A percentile compares a stretch with the other conserved stretches of the same genome.
These are phyloP conservation scores for Andrena haemorrhoa DNA, from an alignment of 2,888 invertebrate genomes.

Conservation along the genomic window DNA sequence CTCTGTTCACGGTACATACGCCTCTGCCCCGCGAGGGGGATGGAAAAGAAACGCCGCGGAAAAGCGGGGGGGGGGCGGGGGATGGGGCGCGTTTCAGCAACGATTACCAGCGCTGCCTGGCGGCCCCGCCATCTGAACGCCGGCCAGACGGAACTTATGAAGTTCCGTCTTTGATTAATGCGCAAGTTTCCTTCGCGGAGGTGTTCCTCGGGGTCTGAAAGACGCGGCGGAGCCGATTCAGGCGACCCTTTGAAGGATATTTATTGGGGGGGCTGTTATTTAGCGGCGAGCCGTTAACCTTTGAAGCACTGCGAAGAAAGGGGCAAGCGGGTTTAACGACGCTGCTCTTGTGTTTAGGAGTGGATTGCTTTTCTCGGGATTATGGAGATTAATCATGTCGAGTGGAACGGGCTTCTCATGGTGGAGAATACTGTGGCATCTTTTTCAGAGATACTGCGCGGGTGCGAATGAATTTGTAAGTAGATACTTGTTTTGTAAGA, in stretches of 20 bases:
- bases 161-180: slow-evolving; percentile 51
- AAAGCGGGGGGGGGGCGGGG: too few species aligned
- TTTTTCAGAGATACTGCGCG: too few species aligned
- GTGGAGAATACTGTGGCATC: too few species aligned
- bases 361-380: neutral
- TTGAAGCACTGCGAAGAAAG: slow-evolving; percentile 11
- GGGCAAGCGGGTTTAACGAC: slow-evolving; percentile 4
- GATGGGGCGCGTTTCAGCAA: slow-evolving; percentile 28
- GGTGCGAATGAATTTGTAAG: too few species aligned
- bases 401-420: neutral
- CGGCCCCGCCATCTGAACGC: slow-evolving; percentile 30
- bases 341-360: neutral
- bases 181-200: slow-evolving; percentile 39
- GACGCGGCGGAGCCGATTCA: slow-evolving; percentile 6
- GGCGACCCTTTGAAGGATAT: slow-evolving; percentile 4
- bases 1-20: neutral
- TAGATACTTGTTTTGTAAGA: too few species aligned
- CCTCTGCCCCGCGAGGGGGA: slow-evolving; percentile 23
- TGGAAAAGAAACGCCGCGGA: slow-evolving; percentile 5
- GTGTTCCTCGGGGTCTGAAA: slow-evolving; percentile 20
- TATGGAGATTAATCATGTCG: slow-evolving; percentile 1
- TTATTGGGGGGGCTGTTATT: slow-evolving; percentile 34
- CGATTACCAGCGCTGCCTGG: slow-evolving; percentile 30
- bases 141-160: slow-evolving; percentile 30
- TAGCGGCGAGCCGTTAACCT: slow-evolving; percentile 14